Evolutionary conservation across 2,888 invertebrate species (phyloP).

Genomic region (Heliconius hortense): DNA sequence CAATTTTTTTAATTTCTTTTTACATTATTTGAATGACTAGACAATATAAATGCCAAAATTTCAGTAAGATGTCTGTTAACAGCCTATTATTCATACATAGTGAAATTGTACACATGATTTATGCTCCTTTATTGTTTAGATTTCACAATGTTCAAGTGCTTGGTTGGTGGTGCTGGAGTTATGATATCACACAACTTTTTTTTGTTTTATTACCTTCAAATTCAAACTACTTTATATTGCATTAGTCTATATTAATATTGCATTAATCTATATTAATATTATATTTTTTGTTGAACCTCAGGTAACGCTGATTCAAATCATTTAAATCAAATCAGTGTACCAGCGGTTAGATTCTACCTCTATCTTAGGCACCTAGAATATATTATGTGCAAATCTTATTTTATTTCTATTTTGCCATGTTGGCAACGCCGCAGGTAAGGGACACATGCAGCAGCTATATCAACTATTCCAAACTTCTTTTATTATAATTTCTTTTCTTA

Average conservation of each 20-base stretch:
- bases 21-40: slow-evolving; percentile 10
- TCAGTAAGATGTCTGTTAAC: not conserved
- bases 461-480: too few species aligned
- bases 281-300: accelerated
- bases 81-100: not conserved
- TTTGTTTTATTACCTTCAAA: not conserved
- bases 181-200: not conserved
- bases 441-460: too few species aligned
- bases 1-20: too few species aligned
- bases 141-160: not conserved
- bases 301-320: not conserved
- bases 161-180: too few species aligned
- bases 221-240: not conserved
- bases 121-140: not conserved
- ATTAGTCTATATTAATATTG: not conserved
- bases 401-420: too few species aligned
- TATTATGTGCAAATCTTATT: too few species aligned
- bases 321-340: not conserved
- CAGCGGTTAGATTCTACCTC: not conserved
- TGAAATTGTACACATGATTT: not conserved
- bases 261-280: not conserved
- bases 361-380: too few species aligned
- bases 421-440: too few species aligned
- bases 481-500: too few species aligned
- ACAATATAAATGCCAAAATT: slow-evolving; percentile 3